Evolutionary conservation across 2,888 invertebrate species (phyloP).

Genomic region (Phalera bucephala): DNA sequence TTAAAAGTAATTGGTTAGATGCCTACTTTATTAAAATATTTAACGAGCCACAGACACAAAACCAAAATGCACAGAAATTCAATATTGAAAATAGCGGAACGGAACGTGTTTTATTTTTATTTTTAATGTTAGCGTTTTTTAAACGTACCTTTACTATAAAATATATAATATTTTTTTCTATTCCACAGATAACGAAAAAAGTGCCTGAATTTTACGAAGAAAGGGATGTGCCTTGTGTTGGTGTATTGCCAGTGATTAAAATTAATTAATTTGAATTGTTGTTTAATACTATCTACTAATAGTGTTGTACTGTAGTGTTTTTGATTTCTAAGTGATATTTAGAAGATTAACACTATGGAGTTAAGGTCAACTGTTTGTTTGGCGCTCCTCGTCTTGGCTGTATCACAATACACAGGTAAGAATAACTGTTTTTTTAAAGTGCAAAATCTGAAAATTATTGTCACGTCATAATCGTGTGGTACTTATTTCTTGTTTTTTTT

Average conservation of each 20-base stretch:
- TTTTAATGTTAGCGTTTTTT: neutral
- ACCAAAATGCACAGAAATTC: neutral
- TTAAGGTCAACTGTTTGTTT: conserved; percentile 52
- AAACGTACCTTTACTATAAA: no score
- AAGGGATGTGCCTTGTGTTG: conserved; percentile 73
- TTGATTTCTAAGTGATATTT: conserved; percentile 40
- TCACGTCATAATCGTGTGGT: no score
- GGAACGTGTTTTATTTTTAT: neutral
- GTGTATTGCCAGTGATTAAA: conserved; percentile 47
- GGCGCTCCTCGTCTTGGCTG: conserved; percentile 54
- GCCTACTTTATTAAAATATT: no score
- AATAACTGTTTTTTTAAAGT: conserved; percentile 10
- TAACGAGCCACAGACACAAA: neutral
- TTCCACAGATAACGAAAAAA: conserved; percentile 53
- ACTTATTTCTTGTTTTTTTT: no score
- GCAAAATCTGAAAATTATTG: no score
- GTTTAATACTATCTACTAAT: conserved; percentile 38
- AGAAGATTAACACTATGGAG: conserved; percentile 51
- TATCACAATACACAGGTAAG: conserved; percentile 66
- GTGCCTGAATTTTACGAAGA: conserved; percentile 54
- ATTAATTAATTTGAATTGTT: conserved; percentile 31
- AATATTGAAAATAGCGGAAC: neutral
- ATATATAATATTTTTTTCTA: conserved; percentile 21
- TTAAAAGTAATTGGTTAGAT: no score
- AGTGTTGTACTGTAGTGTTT: conserved; percentile 42